These are phyloP conservation scores for Antedon bifida DNA, from an alignment of 35 echinoderm and acorn worm species.

Conservation along the genomic window DNA sequence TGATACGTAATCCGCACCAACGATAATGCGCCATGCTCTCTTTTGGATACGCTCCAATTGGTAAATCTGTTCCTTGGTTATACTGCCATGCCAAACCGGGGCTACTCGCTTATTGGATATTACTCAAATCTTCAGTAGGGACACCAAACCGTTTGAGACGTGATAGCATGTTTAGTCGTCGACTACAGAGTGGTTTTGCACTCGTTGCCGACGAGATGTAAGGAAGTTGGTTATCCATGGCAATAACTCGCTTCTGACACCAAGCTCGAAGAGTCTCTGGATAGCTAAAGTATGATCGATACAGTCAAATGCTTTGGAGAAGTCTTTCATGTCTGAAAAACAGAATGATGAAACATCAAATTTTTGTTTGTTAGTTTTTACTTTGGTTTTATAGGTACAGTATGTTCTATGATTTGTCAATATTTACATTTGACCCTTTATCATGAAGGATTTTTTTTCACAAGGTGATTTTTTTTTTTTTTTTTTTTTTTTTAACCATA, in stretches of 20 bases:
- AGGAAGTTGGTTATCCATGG: conserved; percentile 31
- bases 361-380: too few species aligned
- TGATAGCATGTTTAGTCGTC: conserved; percentile 1
- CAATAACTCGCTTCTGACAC: conserved; percentile 7
- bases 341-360: too few species aligned
- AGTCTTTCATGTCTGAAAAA: too few species aligned
- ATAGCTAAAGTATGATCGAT: conserved; percentile 20
- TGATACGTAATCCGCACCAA: conserved; percentile 3
- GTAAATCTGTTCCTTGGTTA: background rate
- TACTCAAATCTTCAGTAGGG: conserved; percentile 8
- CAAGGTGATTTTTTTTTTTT: too few species aligned
- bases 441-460: too few species aligned
- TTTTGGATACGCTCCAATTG: conserved; percentile 6
- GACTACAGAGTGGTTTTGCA: background rate
- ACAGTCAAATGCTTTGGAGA: conserved; percentile 34
- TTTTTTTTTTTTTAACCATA: too few species aligned
- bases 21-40: conserved; percentile 5
- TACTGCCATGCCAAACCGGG: conserved; percentile 4
- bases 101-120: conserved; percentile 15
- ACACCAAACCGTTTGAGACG: conserved; percentile 25
- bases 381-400: too few species aligned
- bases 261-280: background rate
- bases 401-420: too few species aligned
- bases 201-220: conserved; percentile 6
- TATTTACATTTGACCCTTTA: too few species aligned